Conservation (phyloP, 1,140 invertebrate species). For the Pseudoatta argentina region DNA sequence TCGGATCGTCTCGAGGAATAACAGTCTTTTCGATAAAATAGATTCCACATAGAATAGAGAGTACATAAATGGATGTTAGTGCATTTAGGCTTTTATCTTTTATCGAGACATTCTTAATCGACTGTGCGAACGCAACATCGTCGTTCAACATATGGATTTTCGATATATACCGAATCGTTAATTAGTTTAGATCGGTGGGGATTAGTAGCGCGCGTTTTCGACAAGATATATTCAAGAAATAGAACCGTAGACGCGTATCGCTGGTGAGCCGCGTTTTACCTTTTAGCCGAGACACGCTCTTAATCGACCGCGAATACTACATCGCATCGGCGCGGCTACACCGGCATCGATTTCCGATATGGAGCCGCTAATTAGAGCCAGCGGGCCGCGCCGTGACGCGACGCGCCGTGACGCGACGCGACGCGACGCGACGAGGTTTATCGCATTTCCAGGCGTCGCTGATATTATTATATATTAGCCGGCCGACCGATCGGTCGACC, state of each 20-base stretch:
- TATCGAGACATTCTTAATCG: slow-evolving; percentile 26
- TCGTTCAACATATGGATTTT: slow-evolving; percentile 3
- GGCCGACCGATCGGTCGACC: slow-evolving; percentile 37
- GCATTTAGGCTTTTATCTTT: slow-evolving; percentile 23
- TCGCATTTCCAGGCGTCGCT: slow-evolving; percentile 65
- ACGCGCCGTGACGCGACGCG: slow-evolving; percentile 1
- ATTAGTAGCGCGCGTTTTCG: slow-evolving; percentile 29
- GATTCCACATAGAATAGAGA: background rate
- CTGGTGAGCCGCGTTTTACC: slow-evolving; percentile 36
- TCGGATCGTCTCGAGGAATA: background rate
- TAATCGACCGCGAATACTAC: slow-evolving; percentile 61
- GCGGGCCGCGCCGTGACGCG: slow-evolving; percentile 47
- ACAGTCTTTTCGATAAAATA: background rate
- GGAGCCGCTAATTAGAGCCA: slow-evolving; percentile 63
- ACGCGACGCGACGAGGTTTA: slow-evolving; percentile 55
- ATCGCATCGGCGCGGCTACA: slow-evolving; percentile 52
- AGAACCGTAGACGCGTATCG: slow-evolving; percentile 33
- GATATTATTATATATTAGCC: slow-evolving; percentile 64
- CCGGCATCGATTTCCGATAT: slow-evolving; percentile 63
- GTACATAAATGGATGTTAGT: slow-evolving; percentile 1
- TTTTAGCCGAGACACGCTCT: slow-evolving; percentile 57
- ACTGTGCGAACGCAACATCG: background rate
- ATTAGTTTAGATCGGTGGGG: slow-evolving; percentile 17
- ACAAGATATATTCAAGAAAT: slow-evolving; percentile 33
- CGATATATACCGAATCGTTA: slow-evolving; percentile 12